Conservation (phyloP, 2,797 vertebrate species). For the Taenioides sp. region DNA sequence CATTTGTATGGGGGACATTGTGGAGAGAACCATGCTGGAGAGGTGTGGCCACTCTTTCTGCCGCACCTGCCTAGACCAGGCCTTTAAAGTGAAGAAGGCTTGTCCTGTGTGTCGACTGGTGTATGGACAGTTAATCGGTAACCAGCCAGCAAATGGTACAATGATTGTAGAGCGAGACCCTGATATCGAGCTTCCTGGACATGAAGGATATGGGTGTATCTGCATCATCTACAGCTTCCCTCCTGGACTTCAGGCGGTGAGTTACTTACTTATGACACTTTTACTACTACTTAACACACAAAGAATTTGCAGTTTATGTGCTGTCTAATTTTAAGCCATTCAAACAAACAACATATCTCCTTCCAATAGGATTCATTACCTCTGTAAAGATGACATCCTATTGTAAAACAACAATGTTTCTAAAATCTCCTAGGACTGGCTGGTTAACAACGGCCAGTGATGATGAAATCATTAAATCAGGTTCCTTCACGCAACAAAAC, state of each 20-base stretch:
- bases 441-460: not conserved
- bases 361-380: not conserved
- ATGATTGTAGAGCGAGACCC: conserved; percentile 92
- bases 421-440: not conserved
- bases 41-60: conserved; percentile 93
- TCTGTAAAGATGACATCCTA: not conserved
- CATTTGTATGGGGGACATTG: conserved; percentile 93
- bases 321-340: not conserved
- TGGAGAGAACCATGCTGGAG: conserved; percentile 88
- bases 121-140: conserved; percentile 91
- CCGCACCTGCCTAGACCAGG: conserved; percentile 87
- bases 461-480: not conserved
- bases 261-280: conserved; percentile 40
- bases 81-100: conserved; percentile 89
- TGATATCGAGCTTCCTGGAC: conserved; percentile 86
- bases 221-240: conserved; percentile 95
- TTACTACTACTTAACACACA: not conserved
- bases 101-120: conserved; percentile 93
- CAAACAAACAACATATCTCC: not conserved
- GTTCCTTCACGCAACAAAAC: not conserved
- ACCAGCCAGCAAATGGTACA: conserved; percentile 90
- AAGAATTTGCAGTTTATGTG: not conserved
- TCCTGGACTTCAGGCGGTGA: conserved; percentile 90
- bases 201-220: conserved; percentile 90
- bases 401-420: not conserved